These are phyloP conservation scores for Palaemon carinicauda DNA, from an alignment of 1,140 invertebrate species.

Conservation along the genomic window DNA sequence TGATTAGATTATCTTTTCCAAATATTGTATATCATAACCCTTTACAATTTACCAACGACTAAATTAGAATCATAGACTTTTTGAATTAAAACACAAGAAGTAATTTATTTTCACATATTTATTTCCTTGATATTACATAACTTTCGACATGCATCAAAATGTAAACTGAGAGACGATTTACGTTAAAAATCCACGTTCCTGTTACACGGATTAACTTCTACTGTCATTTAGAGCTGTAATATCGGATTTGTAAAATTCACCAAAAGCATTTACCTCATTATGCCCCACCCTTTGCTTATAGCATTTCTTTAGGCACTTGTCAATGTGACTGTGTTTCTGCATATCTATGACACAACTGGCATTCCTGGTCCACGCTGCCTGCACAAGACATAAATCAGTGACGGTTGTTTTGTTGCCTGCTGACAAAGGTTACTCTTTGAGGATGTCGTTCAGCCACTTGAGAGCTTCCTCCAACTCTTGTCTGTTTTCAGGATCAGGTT, in stretches of 20 bases:
- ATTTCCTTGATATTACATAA: too few relatives aligned
- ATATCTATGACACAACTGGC: conserved; percentile 58
- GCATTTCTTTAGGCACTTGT: conserved; percentile 73
- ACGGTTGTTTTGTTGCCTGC: conserved; percentile 62
- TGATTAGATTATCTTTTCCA: too few relatives aligned
- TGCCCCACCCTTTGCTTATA: conserved; percentile 76
- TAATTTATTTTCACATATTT: too few relatives aligned
- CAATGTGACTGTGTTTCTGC: conserved; percentile 72
- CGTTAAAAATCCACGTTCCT: too few relatives aligned
- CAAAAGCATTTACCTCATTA: conserved; percentile 61
- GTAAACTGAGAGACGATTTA: too few relatives aligned
- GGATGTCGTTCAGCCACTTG: conserved; percentile 59
- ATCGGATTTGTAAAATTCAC: neutral
- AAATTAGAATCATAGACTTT: too few relatives aligned
- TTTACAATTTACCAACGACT: too few relatives aligned
- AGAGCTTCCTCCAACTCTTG: conserved; percentile 58
- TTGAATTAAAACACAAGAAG: too few relatives aligned
- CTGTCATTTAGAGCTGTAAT: neutral
- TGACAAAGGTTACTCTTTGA: conserved; percentile 58
- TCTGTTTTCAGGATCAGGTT: conserved; percentile 21
- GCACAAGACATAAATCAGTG: conserved; percentile 62
- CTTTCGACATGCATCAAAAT: too few relatives aligned
- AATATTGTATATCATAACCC: too few relatives aligned
- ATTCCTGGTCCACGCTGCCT: conserved; percentile 61
- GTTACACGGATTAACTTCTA: too few relatives aligned